Evolutionary conservation across 2,797 vertebrate genomes (phyloP).

Genomic region (Echiichthys vipera): DNA sequence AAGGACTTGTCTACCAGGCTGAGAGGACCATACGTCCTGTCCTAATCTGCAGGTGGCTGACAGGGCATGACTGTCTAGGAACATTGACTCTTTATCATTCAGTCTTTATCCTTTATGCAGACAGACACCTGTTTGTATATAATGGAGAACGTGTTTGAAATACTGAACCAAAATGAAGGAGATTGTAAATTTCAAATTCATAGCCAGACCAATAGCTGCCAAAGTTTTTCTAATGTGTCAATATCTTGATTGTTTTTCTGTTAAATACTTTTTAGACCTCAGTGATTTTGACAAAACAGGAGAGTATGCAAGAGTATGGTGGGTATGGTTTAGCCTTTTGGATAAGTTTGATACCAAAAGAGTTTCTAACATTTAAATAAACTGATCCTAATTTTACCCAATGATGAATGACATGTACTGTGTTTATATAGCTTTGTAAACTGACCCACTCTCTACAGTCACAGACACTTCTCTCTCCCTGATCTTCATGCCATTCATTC

Average conservation of each 20-base stretch:
- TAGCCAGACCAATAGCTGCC: background rate
- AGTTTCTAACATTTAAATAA: background rate
- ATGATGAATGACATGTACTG: background rate
- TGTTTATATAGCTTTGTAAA: background rate
- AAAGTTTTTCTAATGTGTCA: background rate
- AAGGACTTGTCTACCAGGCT: background rate
- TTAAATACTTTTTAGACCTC: background rate
- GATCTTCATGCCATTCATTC: background rate
- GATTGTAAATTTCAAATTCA: background rate
- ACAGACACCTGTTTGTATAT: background rate
- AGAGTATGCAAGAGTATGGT: background rate
- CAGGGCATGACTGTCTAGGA: background rate
- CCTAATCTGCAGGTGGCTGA: background rate
- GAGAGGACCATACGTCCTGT: slow-evolving; percentile 25
- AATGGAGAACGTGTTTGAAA: background rate
- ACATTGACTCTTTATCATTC: background rate
- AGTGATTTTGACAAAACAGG: background rate
- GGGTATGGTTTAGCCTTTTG: background rate
- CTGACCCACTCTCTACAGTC: background rate
- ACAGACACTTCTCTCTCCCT: background rate
- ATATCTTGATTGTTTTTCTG: background rate
- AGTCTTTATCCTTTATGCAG: background rate
- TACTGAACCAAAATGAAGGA: background rate
- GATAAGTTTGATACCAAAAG: background rate
- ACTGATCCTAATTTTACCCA: background rate